Evolutionary conservation across 2,888 invertebrate genomes (phyloP).

Genomic region (Troides helena): DNA sequence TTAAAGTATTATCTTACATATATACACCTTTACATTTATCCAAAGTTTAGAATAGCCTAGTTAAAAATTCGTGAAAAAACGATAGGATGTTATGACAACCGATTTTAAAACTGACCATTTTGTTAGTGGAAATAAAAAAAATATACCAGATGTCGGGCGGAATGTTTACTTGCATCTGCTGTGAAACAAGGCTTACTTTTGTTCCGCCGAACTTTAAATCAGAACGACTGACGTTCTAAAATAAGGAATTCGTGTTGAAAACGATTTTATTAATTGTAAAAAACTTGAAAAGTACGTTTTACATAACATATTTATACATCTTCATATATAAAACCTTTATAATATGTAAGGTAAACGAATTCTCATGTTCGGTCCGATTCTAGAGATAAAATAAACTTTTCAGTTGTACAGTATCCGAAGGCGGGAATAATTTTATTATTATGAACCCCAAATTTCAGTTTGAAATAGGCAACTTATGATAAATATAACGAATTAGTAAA

Average conservation of each 20-base stretch:
- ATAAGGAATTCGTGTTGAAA: not conserved
- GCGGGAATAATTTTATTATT: no score
- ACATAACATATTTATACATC: not conserved
- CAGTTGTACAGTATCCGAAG: no score
- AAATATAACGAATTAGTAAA: not conserved
- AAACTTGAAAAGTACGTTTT: not conserved
- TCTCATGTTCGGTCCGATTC: not conserved
- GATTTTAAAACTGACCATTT: conserved; percentile 45
- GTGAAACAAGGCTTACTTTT: conserved; percentile 70
- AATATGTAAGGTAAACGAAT: not conserved
- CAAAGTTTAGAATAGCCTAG: conserved; percentile 16
- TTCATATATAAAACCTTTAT: not conserved
- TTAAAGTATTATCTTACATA: no score
- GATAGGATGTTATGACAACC: conserved; percentile 32
- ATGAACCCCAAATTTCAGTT: no score
- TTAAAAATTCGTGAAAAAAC: conserved; percentile 23
- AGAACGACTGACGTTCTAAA: conserved; percentile 36
- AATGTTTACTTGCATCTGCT: conserved; percentile 74
- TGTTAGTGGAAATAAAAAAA: conserved; percentile 69
- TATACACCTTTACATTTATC: not conserved
- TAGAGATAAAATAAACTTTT: no score
- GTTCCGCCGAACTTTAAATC: conserved; percentile 51
- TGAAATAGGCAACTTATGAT: no score
- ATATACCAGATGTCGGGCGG: conserved; percentile 69
- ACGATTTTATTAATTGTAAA: not conserved